phyloP scores from a whole-genome alignment of 1,140 invertebrate genomes.

The Trichonephila inaurata region DNA sequence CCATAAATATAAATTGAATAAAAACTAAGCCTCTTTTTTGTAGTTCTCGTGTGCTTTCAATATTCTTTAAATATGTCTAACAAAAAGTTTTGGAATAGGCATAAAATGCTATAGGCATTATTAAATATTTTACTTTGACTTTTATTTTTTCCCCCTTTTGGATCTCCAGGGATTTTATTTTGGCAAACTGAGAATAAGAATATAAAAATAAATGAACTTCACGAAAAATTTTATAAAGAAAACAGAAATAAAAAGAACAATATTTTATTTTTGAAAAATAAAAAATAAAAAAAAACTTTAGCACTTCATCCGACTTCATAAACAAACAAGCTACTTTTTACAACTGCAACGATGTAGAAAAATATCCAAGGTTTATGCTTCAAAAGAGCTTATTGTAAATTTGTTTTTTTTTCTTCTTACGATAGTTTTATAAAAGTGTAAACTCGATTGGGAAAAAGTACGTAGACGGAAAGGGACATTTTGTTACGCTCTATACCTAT shows the following conservation, averaged over 20 bases:
- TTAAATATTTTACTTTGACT: background rate
- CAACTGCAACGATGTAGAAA: background rate
- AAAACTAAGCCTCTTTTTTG: background rate
- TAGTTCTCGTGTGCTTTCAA: background rate
- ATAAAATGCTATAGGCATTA: background rate
- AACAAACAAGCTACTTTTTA: background rate
- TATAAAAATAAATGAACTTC: background rate
- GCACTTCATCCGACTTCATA: background rate
- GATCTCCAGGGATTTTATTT: background rate
- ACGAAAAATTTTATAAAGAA: background rate
- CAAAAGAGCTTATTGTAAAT: background rate
- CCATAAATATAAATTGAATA: background rate
- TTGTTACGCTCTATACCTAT: no score
- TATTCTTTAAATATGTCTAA: background rate
- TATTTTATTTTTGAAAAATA: background rate
- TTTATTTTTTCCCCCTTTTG: background rate
- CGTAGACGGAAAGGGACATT: background rate
- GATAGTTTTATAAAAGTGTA: background rate
- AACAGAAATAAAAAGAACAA: background rate
- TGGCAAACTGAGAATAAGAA: background rate
- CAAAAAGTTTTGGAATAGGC: background rate
- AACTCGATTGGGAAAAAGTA: background rate
- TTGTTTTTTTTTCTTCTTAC: background rate
- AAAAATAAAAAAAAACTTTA: background rate
- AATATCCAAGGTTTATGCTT: background rate